A percentile compares a stretch with the other conserved stretches of the same genome.
Conservation (phyloP, 2,113 vertebrate species). For the Boleophthalmus pectinirostris region DNA sequence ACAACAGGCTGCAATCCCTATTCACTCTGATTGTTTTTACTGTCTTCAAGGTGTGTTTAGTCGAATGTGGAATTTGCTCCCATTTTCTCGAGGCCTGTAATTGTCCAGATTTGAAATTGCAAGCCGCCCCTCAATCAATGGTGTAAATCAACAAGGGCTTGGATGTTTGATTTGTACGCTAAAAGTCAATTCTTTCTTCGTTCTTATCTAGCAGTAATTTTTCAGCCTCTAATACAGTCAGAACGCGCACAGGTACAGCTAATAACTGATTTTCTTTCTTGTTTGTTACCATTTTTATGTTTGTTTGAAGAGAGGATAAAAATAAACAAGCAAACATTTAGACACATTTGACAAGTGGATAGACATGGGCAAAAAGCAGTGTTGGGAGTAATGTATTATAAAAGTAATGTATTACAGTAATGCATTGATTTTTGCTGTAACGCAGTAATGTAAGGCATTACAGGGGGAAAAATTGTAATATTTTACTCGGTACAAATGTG, state of each 20-base stretch:
- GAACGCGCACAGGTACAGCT: background rate
- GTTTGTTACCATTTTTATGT: background rate
- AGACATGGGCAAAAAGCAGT: background rate
- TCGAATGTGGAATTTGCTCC: slow-evolving; percentile 22
- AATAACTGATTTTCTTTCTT: background rate
- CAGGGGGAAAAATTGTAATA: no score
- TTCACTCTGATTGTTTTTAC: slow-evolving; percentile 35
- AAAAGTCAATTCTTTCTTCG: background rate
- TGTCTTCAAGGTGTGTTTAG: slow-evolving; percentile 30
- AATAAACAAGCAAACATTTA: background rate
- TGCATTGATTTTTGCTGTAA: no score
- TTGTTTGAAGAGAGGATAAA: background rate
- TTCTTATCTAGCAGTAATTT: background rate
- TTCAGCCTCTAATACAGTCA: background rate
- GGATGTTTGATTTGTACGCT: background rate
- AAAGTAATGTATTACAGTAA: no score
- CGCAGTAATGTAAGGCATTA: no score
- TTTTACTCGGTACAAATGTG: no score
- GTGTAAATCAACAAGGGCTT: background rate
- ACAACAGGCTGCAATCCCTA: slow-evolving; percentile 42
- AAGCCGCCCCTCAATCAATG: background rate
- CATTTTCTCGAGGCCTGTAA: slow-evolving; percentile 20
- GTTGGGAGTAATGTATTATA: no score
- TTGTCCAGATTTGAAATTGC: background rate
- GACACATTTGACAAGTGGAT: background rate